Base-by-base conservation (phyloP, 2,113 vertebrate species). In the Pterocles burchelli region DNA sequence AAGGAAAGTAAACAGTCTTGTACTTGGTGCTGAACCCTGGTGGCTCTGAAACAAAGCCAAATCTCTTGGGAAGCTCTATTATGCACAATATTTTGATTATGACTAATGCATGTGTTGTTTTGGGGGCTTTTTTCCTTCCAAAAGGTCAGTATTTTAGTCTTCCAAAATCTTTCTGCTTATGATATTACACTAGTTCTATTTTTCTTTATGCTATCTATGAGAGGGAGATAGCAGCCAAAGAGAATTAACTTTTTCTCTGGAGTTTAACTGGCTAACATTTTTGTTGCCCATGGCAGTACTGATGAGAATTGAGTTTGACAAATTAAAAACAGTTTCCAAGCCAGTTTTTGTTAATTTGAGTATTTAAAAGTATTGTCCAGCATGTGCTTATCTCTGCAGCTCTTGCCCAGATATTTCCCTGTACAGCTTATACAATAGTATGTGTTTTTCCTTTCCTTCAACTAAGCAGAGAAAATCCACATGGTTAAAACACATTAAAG, bases 1-100 rank as follows among this genome's bases (percentile, higher is more conserved):
- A 16, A 5, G 63, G 67, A 29, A 8, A 65, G 68, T 66, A 95
- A 93, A 81, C 15, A 90, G 34, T 16, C 57, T 43, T 78, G 76
- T 43, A 9, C 85, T 90, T 72, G 79, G 28, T 66, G 85, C 80
- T 86, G 85, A 86, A 46, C 67, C 38, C 80, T 91, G 71, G 85
- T 93, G 95, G 48, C 73, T 92, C 83, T 94, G 93, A 87, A 65
- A 61, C 9, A 1, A 71, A 91, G 93, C 95, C 93, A 89, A 4
- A 7, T 65, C 94, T 54, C 89, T 91, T 45, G 89, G 94, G 88
- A 72, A 89, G 73, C 52, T 65, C 16, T 84, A 28, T 46, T 84
- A 13, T 57, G 70, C 61, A 87, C 84, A 81, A 78, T 95, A 89
- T 96, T 96, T 97, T 92, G 70, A 34, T 95, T 95, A 82, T 96